These are phyloP conservation scores for Lomographa bimaculata DNA, from an alignment of 2,888 invertebrate genomes.

Conservation along the genomic window DNA sequence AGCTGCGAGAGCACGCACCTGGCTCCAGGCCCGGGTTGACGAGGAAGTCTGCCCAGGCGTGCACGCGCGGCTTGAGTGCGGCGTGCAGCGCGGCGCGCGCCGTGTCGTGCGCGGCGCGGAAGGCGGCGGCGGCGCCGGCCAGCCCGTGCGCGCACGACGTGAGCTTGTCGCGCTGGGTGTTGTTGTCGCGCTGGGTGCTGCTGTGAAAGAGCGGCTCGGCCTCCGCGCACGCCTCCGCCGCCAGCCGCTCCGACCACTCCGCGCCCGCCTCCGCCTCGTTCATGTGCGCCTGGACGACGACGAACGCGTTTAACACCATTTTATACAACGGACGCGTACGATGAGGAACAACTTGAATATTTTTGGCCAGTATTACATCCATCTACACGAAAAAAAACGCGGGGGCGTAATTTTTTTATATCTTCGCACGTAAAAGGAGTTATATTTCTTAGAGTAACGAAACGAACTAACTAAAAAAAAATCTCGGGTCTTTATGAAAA, in stretches of 20 bases:
- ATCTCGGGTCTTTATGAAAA: too few species aligned
- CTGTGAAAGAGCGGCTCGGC: conserved; percentile 85
- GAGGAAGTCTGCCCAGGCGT: conserved; percentile 56
- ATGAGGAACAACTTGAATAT: too few species aligned
- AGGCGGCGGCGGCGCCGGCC: conserved; percentile 57
- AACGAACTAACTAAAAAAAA: too few species aligned
- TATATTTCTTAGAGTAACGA: too few species aligned
- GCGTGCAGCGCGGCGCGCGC: conserved; percentile 55
- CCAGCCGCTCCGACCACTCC: conserved; percentile 94
- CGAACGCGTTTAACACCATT: not conserved
- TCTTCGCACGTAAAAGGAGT: too few species aligned
- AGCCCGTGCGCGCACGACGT: conserved; percentile 64
- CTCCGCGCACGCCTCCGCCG: conserved; percentile 88
- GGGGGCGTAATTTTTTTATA: too few species aligned
- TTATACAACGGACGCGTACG: too few species aligned
- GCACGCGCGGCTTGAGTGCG: conserved; percentile 47
- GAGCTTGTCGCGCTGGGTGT: conserved; percentile 59
- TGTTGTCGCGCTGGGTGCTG: conserved; percentile 61
- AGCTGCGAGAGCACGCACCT: too few species aligned
- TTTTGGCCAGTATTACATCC: too few species aligned
- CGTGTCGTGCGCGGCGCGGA: conserved; percentile 55
- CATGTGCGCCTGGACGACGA: conserved; percentile 86
- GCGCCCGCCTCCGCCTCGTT: conserved; percentile 96
- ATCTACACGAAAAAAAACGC: too few species aligned
- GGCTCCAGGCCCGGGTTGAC: conserved; percentile 45